These are phyloP conservation scores for Chaenocephalus aceratus DNA, from an alignment of 2,113 vertebrate genomes.

Conservation along the genomic window DNA sequence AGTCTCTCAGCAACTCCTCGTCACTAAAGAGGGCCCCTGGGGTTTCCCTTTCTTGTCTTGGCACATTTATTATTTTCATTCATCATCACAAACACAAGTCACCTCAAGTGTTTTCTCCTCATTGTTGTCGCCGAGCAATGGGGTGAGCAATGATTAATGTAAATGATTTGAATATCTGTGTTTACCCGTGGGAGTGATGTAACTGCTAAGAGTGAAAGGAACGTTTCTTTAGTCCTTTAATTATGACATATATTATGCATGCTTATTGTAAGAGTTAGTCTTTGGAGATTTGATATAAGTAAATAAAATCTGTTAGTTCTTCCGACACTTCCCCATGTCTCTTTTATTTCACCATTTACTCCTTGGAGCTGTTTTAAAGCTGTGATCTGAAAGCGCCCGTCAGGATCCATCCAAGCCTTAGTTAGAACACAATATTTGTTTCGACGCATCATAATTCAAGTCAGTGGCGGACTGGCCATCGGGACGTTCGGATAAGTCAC, in stretches of 20 bases:
- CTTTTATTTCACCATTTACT: not conserved
- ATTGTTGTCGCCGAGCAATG: slow-evolving; percentile 9
- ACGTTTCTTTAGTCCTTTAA: not conserved
- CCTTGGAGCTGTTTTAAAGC: slow-evolving; percentile 16
- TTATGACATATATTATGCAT: not conserved
- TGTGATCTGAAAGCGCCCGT: not conserved
- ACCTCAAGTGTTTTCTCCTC: slow-evolving; percentile 5
- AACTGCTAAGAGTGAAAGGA: not conserved
- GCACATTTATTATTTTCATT: slow-evolving; percentile 47
- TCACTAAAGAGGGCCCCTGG: slow-evolving; percentile 33
- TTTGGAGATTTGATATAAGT: not conserved
- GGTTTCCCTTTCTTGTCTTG: slow-evolving; percentile 10
- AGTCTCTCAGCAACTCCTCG: slow-evolving; percentile 40
- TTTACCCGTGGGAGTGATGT: not conserved
- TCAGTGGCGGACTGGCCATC: no score
- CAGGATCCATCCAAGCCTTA: slow-evolving; percentile 2
- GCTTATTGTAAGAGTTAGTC: not conserved
- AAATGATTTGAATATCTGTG: slow-evolving; percentile 1
- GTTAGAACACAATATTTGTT: slow-evolving; percentile 14
- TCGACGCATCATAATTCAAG: not conserved
- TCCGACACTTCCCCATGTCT: not conserved
- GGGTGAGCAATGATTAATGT: slow-evolving; percentile 11
- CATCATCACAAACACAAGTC: slow-evolving; percentile 35
- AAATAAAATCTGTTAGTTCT: not conserved
- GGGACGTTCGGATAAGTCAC: no score